phyloP scores from a whole-genome alignment of 2,113 vertebrate genomes.

The Progne subis region DNA sequence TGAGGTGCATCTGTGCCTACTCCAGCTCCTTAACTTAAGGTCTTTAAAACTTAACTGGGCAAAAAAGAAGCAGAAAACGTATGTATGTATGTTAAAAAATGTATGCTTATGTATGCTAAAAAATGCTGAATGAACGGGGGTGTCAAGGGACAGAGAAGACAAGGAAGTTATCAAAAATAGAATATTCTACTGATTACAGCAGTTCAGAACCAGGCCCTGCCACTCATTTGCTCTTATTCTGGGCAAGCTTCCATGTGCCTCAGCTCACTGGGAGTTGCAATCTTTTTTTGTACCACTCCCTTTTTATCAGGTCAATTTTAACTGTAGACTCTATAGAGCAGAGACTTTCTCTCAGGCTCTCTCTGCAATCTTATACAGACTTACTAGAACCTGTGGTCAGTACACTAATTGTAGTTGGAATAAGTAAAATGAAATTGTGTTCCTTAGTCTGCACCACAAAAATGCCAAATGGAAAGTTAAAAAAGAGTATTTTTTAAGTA shows the following conservation, averaged over 20 bases:
- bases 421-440: not conserved
- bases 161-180: conserved; percentile 59
- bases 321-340: not conserved
- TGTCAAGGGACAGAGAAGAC: conserved; percentile 49
- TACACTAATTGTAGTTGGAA: not conserved
- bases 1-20: not conserved
- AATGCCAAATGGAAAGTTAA: not conserved
- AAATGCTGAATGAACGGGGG: conserved; percentile 19
- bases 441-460: not conserved
- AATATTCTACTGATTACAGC: conserved; percentile 55
- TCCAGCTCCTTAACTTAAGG: not conserved
- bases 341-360: not conserved
- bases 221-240: conserved; percentile 41
- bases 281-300: not conserved
- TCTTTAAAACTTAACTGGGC: not conserved
- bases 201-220: conserved; percentile 52
- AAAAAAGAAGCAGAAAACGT: conserved; percentile 14
- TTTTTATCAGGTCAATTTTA: not conserved
- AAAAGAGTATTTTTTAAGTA: not conserved
- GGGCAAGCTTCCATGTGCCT: not conserved
- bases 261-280: not conserved
- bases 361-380: not conserved
- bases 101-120: conserved; percentile 64
- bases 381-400: not conserved
- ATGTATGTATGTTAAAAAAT: not conserved